A percentile compares a stretch with the other conserved stretches of the same genome.
Conservation (phyloP, 1,140 invertebrate genomes). For the Colletes latitarsis region DNA sequence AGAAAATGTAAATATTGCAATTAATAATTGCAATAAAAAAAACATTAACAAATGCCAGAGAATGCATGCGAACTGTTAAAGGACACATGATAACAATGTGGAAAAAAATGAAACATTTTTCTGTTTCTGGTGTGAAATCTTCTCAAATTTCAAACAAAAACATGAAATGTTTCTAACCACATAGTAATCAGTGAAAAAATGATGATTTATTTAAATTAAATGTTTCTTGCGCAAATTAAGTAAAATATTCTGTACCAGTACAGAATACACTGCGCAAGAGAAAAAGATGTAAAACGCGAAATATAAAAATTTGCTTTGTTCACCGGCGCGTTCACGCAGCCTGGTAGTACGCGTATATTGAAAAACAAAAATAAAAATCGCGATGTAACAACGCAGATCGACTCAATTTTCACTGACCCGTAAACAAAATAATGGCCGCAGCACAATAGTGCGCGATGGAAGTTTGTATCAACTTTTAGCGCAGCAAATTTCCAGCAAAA, state of each 20-base stretch:
- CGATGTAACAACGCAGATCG: not conserved
- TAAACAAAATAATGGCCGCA: conserved; percentile 21
- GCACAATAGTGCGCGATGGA: not conserved
- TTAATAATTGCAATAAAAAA: not conserved
- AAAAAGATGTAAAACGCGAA: not conserved
- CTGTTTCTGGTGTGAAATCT: not conserved
- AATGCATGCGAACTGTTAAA: no score
- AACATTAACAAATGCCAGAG: not conserved
- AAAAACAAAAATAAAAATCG: not conserved
- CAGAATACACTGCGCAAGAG: not conserved
- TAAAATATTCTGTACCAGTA: not conserved
- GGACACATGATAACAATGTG: not conserved
- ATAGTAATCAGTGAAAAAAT: not conserved
- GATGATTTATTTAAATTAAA: not conserved
- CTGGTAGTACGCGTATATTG: not conserved
- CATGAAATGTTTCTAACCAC: not conserved
- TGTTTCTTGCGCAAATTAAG: not conserved
- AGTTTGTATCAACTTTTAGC: not conserved
- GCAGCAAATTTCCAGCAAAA: conserved; percentile 17
- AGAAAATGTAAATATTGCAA: not conserved
- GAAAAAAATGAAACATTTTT: not conserved
- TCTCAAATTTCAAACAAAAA: conserved; percentile 9
- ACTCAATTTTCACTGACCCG: not conserved
- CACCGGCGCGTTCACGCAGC: conserved; percentile 10
- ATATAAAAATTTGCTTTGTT: not conserved